Base-by-base conservation (phyloP, 2,113 vertebrate genomes). In the Caranx ignobilis region DNA sequence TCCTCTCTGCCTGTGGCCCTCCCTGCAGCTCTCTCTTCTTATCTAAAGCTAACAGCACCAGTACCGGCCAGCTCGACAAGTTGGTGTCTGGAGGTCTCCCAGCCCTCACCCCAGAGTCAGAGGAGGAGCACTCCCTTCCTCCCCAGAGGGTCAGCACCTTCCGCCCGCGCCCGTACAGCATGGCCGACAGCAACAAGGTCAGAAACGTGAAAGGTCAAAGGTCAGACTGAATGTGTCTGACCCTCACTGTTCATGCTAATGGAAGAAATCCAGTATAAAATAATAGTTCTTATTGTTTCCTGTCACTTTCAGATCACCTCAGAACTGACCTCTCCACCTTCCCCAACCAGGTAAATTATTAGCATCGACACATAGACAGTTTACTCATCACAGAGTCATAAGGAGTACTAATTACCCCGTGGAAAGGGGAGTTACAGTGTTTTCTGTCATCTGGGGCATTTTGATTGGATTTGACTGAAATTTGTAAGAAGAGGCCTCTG, bases 151-250 rank as follows among this genome's bases (percentile, higher is more conserved):
- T 95, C 84, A 95, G 94, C 88, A 94, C 94, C 47, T 95, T 96
- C 89, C 94, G 96, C 19, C 95, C 95, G 0, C 94, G 96, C 21
- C 96, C 96, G 0, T 96, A 95, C 93, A 96, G 96, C 91, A 96
- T 96, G 95, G 93, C 96, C 0, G 95, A 96, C 86, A 94, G 91
- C 87, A 91, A 90, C 83, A 93, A 94, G 90, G 84, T 91, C 77
- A 89, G 90, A 76, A 45, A 65, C 67, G 41, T 34, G 26, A 83
- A 66, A 41, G 45, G 50, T 66, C n/a, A 60, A 41, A 56, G 57
- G 18, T 62, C 43, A 47, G 43, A 62, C 39, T 34, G 37, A 54
- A 18, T 16, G 32, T 19, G 1, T 26, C 8, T 31, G 61, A 64
- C 31, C 64, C 61, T 62, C 21, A 2, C 12, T 35, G 8, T 65